Evolutionary conservation across 92 coral and sea anemone species (phyloP).

Genomic region (Parazoanthus darwini): DNA sequence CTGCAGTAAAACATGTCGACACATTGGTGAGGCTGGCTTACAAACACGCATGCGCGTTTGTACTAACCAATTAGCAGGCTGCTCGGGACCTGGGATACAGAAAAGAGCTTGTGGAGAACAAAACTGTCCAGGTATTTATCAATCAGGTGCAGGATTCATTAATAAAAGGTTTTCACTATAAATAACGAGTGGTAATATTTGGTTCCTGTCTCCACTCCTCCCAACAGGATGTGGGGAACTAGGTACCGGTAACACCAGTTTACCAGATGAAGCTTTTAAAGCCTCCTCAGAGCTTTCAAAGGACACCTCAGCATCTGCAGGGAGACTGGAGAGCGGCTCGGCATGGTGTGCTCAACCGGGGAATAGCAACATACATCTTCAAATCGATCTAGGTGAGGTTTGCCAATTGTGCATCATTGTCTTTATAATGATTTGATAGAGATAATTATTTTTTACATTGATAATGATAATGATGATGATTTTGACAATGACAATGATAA

Average conservation of each 20-base stretch:
- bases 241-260: constrained; percentile 22
- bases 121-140: constrained; percentile 1
- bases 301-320: constrained; percentile 15
- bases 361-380: not conserved
- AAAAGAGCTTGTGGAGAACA: constrained; percentile 23
- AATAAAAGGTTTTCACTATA: too few relatives aligned
- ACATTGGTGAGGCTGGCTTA: constrained; percentile 12
- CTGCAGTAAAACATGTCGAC: constrained; percentile 29
- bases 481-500: too few relatives aligned
- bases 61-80: constrained; percentile 14
- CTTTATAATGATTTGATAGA: too few relatives aligned
- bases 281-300: constrained; percentile 32
- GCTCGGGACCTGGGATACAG: constrained; percentile 26
- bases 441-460: too few relatives aligned
- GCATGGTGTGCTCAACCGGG: constrained; percentile 39
- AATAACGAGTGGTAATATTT: not conserved
- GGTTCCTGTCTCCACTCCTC: too few relatives aligned
- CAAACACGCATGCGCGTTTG: constrained; percentile 38
- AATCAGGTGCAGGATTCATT: too few relatives aligned
- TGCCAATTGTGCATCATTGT: not conserved
- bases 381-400: constrained; percentile 33
- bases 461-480: too few relatives aligned
- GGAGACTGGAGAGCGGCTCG: constrained; percentile 25
- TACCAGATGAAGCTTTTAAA: constrained; percentile 25
- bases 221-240: constrained; percentile 20